These are phyloP conservation scores for Potamarius usumacintae DNA, from an alignment of 2,113 vertebrate species.

Conservation along the genomic window DNA sequence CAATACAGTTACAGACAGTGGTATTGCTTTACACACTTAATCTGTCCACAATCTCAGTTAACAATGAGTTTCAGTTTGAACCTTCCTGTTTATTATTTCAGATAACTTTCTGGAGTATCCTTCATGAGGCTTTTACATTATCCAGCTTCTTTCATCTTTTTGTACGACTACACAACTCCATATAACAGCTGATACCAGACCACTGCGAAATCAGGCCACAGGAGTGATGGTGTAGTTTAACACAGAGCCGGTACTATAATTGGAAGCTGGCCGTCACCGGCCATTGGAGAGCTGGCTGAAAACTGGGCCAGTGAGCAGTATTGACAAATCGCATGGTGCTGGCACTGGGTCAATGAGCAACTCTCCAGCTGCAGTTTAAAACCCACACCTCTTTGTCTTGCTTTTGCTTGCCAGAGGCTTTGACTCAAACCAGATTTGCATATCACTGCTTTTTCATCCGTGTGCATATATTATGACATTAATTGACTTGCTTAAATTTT, in stretches of 20 bases:
- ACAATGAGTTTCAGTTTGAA: neutral
- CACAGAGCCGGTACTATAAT: slow-evolving; percentile 33
- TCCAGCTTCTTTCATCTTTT: neutral
- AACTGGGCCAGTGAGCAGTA: slow-evolving; percentile 48
- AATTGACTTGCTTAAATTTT: neutral
- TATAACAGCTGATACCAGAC: neutral
- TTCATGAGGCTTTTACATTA: neutral
- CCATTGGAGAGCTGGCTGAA: slow-evolving; percentile 34
- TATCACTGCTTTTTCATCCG: neutral
- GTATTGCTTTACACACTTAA: neutral
- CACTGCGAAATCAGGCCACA: slow-evolving; percentile 29
- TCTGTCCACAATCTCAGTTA: neutral
- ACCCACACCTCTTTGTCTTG: slow-evolving; percentile 9
- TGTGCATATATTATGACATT: neutral
- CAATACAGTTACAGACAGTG: neutral
- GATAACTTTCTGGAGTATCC: neutral
- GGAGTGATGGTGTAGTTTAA: slow-evolving; percentile 17
- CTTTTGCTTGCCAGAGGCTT: slow-evolving; percentile 6
- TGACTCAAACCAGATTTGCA: neutral
- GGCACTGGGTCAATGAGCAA: slow-evolving; percentile 38
- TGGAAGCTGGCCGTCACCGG: slow-evolving; percentile 26
- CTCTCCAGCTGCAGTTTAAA: slow-evolving; percentile 18
- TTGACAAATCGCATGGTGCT: slow-evolving; percentile 50
- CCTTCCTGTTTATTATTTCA: slow-evolving; percentile 9
- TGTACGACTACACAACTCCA: neutral